Conservation (phyloP, 2,888 invertebrate species). For the Axea sp. region DNA sequence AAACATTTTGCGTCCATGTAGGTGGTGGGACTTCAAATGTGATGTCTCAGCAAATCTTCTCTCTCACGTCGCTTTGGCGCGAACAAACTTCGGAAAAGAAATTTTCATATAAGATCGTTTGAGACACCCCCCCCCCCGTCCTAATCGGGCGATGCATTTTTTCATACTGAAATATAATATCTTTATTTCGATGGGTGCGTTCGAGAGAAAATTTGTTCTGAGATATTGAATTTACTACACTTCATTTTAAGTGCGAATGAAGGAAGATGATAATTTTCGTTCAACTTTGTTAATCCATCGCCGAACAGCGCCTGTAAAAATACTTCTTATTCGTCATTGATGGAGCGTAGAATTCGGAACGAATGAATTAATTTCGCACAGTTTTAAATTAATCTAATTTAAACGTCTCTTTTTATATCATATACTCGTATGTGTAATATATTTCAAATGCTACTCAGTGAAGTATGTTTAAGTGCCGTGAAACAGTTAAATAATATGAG, state of each 20-base stretch:
- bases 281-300: background rate
- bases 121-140: too few species aligned
- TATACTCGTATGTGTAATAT: constrained; percentile 51
- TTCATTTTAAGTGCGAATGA: background rate
- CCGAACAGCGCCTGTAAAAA: background rate
- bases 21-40: constrained; percentile 30
- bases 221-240: background rate
- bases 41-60: constrained; percentile 41
- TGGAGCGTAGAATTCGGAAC: constrained; percentile 1
- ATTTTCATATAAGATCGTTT: constrained; percentile 33
- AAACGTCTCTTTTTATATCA: constrained; percentile 31
- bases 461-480: constrained; percentile 59
- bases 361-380: constrained; percentile 23
- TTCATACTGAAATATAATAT: constrained; percentile 19
- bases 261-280: background rate
- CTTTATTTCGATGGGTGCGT: constrained; percentile 3
- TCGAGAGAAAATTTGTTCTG: background rate
- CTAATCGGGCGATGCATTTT: constrained; percentile 1
- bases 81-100: constrained; percentile 33
- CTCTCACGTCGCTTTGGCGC: constrained; percentile 13
- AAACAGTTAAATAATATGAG: constrained; percentile 62
- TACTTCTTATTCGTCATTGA: background rate
- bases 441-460: constrained; percentile 58
- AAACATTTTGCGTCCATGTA: constrained; percentile 41
- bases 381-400: constrained; percentile 44